Conservation (phyloP, 2,888 invertebrate species). For the Ormyrus pomaceus region DNA sequence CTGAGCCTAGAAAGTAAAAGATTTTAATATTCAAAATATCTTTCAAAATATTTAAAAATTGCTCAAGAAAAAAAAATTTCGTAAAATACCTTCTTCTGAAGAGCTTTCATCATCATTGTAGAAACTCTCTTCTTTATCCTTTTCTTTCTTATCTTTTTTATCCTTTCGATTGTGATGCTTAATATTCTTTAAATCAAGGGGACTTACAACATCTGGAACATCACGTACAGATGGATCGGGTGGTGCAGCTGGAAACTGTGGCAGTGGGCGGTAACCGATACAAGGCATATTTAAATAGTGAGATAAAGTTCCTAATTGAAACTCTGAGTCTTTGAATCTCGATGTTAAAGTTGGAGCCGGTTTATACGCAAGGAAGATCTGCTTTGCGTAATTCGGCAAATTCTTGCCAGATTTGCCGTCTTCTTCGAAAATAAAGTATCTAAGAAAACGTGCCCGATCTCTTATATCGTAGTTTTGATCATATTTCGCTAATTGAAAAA, state of each 20-base stretch:
- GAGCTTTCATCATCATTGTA: constrained; percentile 68
- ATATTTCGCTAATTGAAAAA: constrained; percentile 95
- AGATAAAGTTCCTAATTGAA: constrained; percentile 95
- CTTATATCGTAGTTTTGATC: constrained; percentile 98
- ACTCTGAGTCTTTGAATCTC: constrained; percentile 87
- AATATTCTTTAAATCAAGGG: constrained; percentile 67
- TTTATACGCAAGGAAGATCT: constrained; percentile 93
- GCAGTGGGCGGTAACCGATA: constrained; percentile 92
- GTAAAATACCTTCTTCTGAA: constrained; percentile 66
- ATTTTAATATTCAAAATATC: too few relatives aligned
- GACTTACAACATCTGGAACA: constrained; percentile 76
- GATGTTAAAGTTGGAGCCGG: constrained; percentile 95
- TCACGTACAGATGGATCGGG: constrained; percentile 88
- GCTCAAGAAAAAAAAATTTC: neutral
- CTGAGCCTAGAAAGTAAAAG: constrained; percentile 57
- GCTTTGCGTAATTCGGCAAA: constrained; percentile 83
- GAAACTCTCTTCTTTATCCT: constrained; percentile 82
- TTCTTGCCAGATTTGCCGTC: constrained; percentile 72
- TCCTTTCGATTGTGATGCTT: constrained; percentile 65
- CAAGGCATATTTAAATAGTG: constrained; percentile 94
- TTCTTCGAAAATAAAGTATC: constrained; percentile 85
- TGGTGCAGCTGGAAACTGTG: constrained; percentile 86
- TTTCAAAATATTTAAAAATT: constrained; percentile 4
- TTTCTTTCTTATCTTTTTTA: constrained; percentile 70
- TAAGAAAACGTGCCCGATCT: constrained; percentile 93